Evolutionary conservation across 1,140 invertebrate species (phyloP).

Genomic region (Maniola jurtina): DNA sequence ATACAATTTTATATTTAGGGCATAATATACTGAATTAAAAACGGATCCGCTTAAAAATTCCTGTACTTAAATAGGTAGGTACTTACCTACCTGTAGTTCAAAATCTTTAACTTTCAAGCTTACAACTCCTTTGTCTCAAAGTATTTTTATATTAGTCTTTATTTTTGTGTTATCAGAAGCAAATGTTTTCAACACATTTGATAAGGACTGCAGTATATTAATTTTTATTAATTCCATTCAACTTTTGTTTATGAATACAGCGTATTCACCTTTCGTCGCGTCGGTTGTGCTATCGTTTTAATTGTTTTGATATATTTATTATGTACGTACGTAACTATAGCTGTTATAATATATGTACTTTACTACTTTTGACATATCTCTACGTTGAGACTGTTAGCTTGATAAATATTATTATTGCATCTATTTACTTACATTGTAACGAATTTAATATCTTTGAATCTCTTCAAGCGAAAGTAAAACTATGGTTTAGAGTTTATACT

Average conservation of each 20-base stretch:
- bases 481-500: slow-evolving; percentile 21
- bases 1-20: background rate
- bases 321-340: slow-evolving; percentile 14
- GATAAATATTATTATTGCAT: slow-evolving; percentile 31
- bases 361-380: slow-evolving; percentile 22
- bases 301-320: slow-evolving; percentile 29
- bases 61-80: too few species aligned
- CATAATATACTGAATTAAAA: background rate
- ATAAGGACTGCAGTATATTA: slow-evolving; percentile 53
- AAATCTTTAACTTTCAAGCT: background rate
- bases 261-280: slow-evolving; percentile 29
- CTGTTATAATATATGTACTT: too few species aligned
- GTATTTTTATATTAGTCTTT: slow-evolving; percentile 27
- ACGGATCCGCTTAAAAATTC: too few species aligned
- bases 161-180: slow-evolving; percentile 51
- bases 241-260: slow-evolving; percentile 57
- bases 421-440: slow-evolving; percentile 34
- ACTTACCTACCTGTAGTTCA: background rate
- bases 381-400: slow-evolving; percentile 27
- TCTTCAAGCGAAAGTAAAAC: slow-evolving; percentile 17
- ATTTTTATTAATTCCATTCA: slow-evolving; percentile 65
- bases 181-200: slow-evolving; percentile 41
- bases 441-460: slow-evolving; percentile 8
- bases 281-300: slow-evolving; percentile 37
- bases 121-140: background rate